phyloP scores from a whole-genome alignment of 92 coral and sea anemone species.

The Porites divaricata region DNA sequence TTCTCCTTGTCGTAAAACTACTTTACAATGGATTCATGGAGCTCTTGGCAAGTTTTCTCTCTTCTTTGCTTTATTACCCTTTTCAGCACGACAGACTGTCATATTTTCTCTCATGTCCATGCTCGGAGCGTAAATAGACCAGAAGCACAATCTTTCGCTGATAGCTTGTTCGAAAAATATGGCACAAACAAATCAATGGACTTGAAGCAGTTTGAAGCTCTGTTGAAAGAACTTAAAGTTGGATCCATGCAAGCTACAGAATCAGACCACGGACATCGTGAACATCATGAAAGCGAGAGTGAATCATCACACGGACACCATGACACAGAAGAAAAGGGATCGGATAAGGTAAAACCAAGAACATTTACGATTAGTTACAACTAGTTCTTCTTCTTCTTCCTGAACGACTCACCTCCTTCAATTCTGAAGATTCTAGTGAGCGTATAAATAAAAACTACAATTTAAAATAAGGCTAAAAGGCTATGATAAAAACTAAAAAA shows the following conservation, averaged over 20 bases:
- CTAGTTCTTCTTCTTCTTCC: no score
- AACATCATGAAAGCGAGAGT: background rate
- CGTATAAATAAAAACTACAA: no score
- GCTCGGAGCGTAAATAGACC: slow-evolving; percentile 71
- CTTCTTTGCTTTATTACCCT: background rate
- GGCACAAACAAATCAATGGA: slow-evolving; percentile 75
- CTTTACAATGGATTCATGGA: slow-evolving; percentile 2
- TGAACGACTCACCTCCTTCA: no score
- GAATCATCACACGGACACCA: background rate
- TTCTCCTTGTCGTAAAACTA: background rate
- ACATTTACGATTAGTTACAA: no score
- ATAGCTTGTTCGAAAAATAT: slow-evolving; percentile 69
- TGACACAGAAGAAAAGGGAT: slow-evolving; percentile 25
- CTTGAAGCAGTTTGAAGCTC: slow-evolving; percentile 48
- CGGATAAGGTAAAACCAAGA: slow-evolving; percentile 10
- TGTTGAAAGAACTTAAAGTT: slow-evolving; percentile 60
- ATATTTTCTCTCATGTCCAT: slow-evolving; percentile 60
- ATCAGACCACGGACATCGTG: background rate
- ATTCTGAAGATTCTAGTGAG: no score
- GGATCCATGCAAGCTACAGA: slow-evolving; percentile 45
- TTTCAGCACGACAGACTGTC: slow-evolving; percentile 16
- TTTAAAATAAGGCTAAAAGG: no score
- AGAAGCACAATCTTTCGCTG: slow-evolving; percentile 52
- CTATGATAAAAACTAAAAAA: no score
- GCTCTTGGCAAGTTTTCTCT: background rate